These are phyloP conservation scores for Pelvicachromis taeniatus DNA, from an alignment of 2,113 vertebrate genomes.

Conservation along the genomic window DNA sequence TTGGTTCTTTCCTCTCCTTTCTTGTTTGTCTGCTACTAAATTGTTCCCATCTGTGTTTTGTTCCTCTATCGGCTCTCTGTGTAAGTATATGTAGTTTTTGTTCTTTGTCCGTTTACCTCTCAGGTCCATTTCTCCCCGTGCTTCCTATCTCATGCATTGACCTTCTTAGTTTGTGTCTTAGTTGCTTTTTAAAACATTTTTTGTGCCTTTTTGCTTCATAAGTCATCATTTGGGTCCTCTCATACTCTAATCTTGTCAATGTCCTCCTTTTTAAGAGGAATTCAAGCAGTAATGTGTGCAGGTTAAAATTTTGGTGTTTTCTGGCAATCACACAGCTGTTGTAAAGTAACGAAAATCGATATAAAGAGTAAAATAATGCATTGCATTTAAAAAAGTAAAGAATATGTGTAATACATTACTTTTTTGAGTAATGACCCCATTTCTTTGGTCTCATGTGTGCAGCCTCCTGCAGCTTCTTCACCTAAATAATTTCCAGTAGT, in stretches of 20 bases:
- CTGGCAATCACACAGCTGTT: background rate
- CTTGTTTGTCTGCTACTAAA: background rate
- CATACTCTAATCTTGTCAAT: background rate
- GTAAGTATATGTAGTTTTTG: background rate
- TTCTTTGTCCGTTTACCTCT: background rate
- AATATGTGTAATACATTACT: background rate
- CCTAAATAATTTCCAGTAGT: background rate
- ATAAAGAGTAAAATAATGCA: background rate
- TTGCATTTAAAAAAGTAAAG: background rate
- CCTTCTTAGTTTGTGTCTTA: background rate
- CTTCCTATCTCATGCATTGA: background rate
- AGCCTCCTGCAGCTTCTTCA: background rate
- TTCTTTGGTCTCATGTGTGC: background rate
- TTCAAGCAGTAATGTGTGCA: background rate
- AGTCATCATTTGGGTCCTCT: background rate
- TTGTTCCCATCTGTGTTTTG: background rate
- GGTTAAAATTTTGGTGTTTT: background rate
- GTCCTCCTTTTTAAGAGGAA: background rate
- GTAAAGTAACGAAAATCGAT: fast-evolving
- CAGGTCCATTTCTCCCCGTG: background rate
- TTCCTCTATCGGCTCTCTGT: background rate
- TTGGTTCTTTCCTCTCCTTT: background rate
- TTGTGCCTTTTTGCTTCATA: background rate
- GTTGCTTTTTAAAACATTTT: background rate
- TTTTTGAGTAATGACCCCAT: background rate